These are phyloP conservation scores for Genyomyrus donnyi DNA, from an alignment of 2,113 vertebrate species.

Conservation along the genomic window DNA sequence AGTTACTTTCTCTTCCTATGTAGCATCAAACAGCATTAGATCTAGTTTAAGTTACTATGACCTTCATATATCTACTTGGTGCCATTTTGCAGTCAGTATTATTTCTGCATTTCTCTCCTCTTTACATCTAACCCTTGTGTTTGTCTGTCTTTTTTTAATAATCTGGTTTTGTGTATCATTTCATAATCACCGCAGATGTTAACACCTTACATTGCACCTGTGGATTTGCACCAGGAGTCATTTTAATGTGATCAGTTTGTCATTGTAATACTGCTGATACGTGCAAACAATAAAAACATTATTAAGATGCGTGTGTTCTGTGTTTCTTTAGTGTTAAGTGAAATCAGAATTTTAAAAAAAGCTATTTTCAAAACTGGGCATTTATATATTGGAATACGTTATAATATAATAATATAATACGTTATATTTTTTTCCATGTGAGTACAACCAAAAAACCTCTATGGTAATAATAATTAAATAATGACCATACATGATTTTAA, in stretches of 20 bases:
- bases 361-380: not conserved
- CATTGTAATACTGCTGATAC: not conserved
- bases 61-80: not conserved
- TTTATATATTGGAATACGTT: not conserved
- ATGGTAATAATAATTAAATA: not conserved
- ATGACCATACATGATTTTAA: not conserved
- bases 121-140: not conserved
- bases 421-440: not conserved
- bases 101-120: not conserved
- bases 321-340: not conserved
- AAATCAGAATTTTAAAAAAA: not conserved
- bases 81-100: not conserved
- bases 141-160: not conserved
- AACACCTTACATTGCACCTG: not conserved
- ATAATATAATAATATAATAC: not conserved
- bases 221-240: not conserved
- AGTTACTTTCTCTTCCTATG: not conserved
- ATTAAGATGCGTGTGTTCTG: not conserved
- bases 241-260: not conserved
- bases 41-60: not conserved
- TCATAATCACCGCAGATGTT: not conserved
- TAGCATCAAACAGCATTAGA: not conserved
- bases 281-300: not conserved
- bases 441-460: not conserved
- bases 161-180: not conserved